Evolutionary conservation across 1,140 invertebrate genomes (phyloP).

Genomic region (Sarcophaga peregrina): DNA sequence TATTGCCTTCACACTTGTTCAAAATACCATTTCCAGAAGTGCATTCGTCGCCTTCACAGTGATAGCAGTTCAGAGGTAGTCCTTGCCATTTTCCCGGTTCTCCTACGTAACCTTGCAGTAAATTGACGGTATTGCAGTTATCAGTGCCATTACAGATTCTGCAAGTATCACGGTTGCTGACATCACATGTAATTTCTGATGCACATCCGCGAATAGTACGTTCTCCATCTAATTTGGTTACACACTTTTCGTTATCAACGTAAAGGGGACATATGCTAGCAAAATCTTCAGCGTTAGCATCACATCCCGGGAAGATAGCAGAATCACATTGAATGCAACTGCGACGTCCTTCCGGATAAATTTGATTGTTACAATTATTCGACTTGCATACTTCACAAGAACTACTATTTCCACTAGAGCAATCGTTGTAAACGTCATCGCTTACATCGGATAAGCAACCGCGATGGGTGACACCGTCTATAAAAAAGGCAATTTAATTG

Average conservation of each 20-base stretch:
- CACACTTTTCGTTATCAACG: conserved; percentile 50
- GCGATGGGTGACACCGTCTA: conserved; percentile 54
- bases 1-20: conserved; percentile 53
- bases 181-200: conserved; percentile 56
- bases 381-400: conserved; percentile 51
- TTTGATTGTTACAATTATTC: conserved; percentile 51
- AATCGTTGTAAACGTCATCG: conserved; percentile 55
- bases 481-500: conserved; percentile 3
- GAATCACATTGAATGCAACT: conserved; percentile 60
- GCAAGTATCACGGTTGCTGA: conserved; percentile 49
- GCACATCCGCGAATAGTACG: conserved; percentile 57
- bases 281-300: conserved; percentile 47
- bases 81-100: conserved; percentile 60
- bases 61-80: conserved; percentile 54
- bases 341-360: conserved; percentile 54
- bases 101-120: conserved; percentile 51
- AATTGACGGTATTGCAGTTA: conserved; percentile 54
- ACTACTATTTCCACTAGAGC: conserved; percentile 46
- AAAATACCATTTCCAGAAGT: not conserved
- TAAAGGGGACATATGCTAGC: conserved; percentile 52
- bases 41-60: conserved; percentile 48
- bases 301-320: conserved; percentile 49
- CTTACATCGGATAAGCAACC: conserved; percentile 54
- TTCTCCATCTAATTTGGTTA: conserved; percentile 50
- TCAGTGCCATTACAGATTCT: conserved; percentile 48